Evolutionary conservation across 2,888 invertebrate genomes (phyloP).

Genomic region (Gastrophysa polygoni): DNA sequence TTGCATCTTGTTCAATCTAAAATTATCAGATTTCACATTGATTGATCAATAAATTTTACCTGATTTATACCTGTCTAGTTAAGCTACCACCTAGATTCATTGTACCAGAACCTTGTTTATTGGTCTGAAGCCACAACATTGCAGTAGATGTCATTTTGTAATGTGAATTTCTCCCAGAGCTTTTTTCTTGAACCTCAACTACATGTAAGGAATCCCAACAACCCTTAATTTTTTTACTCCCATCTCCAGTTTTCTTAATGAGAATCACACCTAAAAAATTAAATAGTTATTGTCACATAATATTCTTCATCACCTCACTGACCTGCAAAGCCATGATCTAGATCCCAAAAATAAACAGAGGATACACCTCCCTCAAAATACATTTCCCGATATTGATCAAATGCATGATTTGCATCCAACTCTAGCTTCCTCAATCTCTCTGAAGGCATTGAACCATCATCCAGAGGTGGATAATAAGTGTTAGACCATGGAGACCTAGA

Average conservation of each 20-base stretch:
- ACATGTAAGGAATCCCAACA: constrained; percentile 99
- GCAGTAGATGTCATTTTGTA: constrained; percentile 99
- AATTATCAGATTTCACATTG: constrained; percentile 39
- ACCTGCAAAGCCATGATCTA: constrained; percentile 98
- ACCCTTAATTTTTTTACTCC: constrained; percentile 97
- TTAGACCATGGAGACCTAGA: constrained; percentile 97
- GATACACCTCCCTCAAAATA: constrained; percentile 99
- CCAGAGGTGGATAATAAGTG: constrained; percentile 95
- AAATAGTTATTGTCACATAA: background rate
- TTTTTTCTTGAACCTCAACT: constrained; percentile 97
- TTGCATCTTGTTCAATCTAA: constrained; percentile 88
- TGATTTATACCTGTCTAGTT: constrained; percentile 81
- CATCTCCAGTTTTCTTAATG: constrained; percentile 98
- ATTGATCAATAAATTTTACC: background rate
- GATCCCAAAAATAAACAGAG: constrained; percentile 98
- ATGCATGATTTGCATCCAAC: constrained; percentile 97
- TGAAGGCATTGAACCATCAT: constrained; percentile 98
- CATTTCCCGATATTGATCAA: constrained; percentile 98
- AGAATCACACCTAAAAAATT: constrained; percentile 83
- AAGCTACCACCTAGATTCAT: constrained; percentile 99
- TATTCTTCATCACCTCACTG: constrained; percentile 16
- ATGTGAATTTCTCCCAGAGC: constrained; percentile 91
- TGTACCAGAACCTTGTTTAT: constrained; percentile 94
- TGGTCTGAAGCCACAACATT: constrained; percentile 99
- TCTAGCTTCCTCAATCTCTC: constrained; percentile 94